These are phyloP conservation scores for Herpailurus yagouaroundi DNA, from an alignment of 2,113 vertebrate species.

Conservation along the genomic window DNA sequence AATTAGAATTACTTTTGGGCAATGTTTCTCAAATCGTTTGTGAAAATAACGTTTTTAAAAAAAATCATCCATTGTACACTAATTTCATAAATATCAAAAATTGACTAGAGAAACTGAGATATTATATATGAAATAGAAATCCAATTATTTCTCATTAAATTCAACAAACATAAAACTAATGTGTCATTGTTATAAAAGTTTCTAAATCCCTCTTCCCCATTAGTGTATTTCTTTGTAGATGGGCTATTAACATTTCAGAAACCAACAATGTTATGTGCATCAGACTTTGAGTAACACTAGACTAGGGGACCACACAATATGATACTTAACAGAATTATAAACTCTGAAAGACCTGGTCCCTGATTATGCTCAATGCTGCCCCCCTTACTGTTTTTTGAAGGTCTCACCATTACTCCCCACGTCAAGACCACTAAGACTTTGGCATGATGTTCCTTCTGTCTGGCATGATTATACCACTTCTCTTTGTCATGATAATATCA, in stretches of 20 bases:
- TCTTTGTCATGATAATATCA: background rate
- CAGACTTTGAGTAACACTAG: background rate
- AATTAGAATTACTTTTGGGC: background rate
- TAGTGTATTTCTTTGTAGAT: background rate
- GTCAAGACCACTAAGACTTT: background rate
- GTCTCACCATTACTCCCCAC: accelerated
- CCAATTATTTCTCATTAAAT: background rate
- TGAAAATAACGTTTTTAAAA: background rate
- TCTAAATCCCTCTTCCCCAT: background rate
- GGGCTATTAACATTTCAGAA: background rate
- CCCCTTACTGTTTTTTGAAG: background rate
- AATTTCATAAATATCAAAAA: background rate
- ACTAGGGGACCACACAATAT: too few species aligned
- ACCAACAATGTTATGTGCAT: background rate
- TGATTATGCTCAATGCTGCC: background rate
- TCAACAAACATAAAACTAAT: background rate
- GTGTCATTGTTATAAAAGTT: background rate
- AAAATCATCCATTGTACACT: background rate
- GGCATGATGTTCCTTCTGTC: background rate
- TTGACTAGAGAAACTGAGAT: background rate
- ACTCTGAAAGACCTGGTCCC: background rate
- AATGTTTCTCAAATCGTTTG: background rate
- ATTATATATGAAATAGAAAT: background rate
- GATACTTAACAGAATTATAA: background rate
- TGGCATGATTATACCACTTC: background rate